Evolutionary conservation across 2,797 vertebrate genomes (phyloP), one percentile per base, ranked within the genome.

Genomic region (Anguilla marmorata): DNA sequence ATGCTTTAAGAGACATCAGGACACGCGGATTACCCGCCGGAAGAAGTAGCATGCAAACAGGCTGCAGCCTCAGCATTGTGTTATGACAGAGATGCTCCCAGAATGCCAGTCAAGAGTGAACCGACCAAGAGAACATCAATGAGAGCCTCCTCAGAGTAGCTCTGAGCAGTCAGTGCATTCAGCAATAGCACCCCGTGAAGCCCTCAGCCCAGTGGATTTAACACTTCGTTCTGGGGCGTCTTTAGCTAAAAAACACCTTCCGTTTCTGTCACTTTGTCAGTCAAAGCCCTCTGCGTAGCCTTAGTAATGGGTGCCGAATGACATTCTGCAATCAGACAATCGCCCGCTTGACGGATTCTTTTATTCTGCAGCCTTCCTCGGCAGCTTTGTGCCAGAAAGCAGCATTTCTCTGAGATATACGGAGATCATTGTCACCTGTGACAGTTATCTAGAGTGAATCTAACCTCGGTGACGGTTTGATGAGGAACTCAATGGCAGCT

Each of bases 1-100:
- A 19, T 74, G 88, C 90, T 91, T 89, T 79, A 0, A 45, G 24
- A 79, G 74, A 79, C 19, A 41, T 41, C 74, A 80, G 30, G 30
- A 24, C 37, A 1, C 37, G 2, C 8, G 9, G 76, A 80, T 21
- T 48, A 80, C 41, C 76, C 21, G 37, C 21, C 76, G 48, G 19
- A 48, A 41, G 37, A 48, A 48, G 41, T 2, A 0, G 76, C 24
- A 48, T n/a, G 76, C 37, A 41, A 7, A 37, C 16, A 16, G 33
- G 37, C 30, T n/a, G 3, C 76, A 50, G 33, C 74, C 19, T 12
- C 8, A 2, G 0, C 41, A 9, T n/a, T 1, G 45, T 37, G 33
- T 12, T 19, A 41, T 37, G 72, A 76, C 30, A 76, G 72, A 76
- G 72, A 37, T 41, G 72, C 1, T n/a, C 76, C 41, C 76, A 48